These are phyloP conservation scores for Ascidia mentula DNA, from an alignment of 23 tunicate species.

Conservation along the genomic window DNA sequence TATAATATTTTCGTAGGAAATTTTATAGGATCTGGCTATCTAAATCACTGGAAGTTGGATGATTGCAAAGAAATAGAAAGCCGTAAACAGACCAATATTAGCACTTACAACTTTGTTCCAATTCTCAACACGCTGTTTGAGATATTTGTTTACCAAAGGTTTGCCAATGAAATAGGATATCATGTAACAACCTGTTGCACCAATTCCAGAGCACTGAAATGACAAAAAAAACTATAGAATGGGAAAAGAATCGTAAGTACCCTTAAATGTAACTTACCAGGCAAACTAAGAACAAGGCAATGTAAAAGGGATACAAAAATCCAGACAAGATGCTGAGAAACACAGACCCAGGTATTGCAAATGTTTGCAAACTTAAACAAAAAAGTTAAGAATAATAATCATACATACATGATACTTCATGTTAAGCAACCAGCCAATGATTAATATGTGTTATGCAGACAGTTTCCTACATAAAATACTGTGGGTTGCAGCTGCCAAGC, in stretches of 20 bases:
- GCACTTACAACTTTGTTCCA: conserved; percentile 83
- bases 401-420: background rate
- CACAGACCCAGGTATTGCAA: conserved; percentile 92
- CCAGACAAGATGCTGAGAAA: conserved; percentile 91
- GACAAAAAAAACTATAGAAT: conserved; percentile 8
- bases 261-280: conserved; percentile 44
- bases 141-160: conserved; percentile 65
- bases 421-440: too few species aligned
- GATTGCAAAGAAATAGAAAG: background rate
- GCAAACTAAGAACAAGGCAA: conserved; percentile 86
- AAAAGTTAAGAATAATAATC: background rate
- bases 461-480: too few species aligned
- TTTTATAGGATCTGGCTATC: too few species aligned
- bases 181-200: conserved; percentile 92
- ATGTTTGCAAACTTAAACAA: conserved; percentile 76
- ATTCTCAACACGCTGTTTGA: conserved; percentile 49
- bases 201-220: conserved; percentile 90
- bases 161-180: conserved; percentile 83
- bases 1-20: background rate
- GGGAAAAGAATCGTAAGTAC: background rate
- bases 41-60: background rate
- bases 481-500: too few species aligned
- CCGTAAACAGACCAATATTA: background rate
- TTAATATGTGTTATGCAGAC: too few species aligned
- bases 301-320: conserved; percentile 81